phyloP scores from a whole-genome alignment of 2,888 invertebrate genomes.

The Ectemnius continuus region DNA sequence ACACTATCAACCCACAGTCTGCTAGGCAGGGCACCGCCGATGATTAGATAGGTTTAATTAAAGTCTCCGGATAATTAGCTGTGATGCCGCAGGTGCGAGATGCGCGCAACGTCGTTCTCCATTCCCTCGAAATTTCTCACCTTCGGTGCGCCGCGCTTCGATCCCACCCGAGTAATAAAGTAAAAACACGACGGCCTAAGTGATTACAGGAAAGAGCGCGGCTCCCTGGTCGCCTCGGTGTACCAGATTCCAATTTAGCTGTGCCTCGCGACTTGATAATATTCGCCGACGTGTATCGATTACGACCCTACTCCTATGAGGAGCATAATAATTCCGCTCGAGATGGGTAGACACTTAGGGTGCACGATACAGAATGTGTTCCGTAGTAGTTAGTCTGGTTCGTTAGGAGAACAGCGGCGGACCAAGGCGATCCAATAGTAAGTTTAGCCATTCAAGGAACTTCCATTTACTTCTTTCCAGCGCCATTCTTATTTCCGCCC shows the following conservation, averaged over 20 bases:
- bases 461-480: conserved; percentile 1
- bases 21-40: not conserved
- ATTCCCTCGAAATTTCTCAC: conserved; percentile 1
- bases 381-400: not conserved
- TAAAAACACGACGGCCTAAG: conserved; percentile 4
- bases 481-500: not conserved
- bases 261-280: not conserved
- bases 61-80: not conserved
- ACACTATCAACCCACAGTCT: not conserved
- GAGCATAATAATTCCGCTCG: not conserved
- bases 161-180: not conserved
- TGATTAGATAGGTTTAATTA: conserved; percentile 8
- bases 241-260: not conserved
- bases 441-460: not conserved
- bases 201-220: not conserved
- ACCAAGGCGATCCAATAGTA: not conserved
- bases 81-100: conserved; percentile 3
- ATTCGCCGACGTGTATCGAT: not conserved
- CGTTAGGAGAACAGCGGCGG: conserved; percentile 1
- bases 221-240: not conserved
- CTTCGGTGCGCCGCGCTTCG: not conserved
- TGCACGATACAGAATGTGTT: not conserved
- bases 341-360: not conserved
- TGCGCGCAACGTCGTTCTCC: not conserved
- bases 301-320: not conserved